Percentiles rank a stretch among this genome's conserved stretches.
phyloP scores from a whole-genome alignment of 2,113 vertebrate species.

The Steatornis caripensis region DNA sequence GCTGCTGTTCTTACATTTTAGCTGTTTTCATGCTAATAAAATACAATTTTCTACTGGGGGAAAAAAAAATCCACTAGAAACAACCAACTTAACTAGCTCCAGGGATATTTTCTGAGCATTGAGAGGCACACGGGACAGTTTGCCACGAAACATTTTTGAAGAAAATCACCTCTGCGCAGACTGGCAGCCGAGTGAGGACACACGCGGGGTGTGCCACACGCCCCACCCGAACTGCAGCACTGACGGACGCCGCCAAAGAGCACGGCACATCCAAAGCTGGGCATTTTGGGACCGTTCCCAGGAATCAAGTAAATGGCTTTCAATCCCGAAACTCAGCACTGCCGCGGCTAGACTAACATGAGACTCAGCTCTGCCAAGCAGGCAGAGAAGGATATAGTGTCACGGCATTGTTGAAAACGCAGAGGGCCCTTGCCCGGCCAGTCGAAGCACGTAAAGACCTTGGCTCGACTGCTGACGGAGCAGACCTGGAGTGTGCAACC shows the following conservation, averaged over 20 bases:
- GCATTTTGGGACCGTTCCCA: not conserved
- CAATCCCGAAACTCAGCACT: not conserved
- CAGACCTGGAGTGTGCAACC: not conserved
- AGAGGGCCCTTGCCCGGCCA: not conserved
- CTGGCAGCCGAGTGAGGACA: not conserved
- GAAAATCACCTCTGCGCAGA: not conserved
- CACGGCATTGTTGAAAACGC: not conserved
- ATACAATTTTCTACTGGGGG: not conserved
- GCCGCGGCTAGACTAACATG: not conserved
- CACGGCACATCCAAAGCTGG: fast-evolving
- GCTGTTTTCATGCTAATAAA: not conserved
- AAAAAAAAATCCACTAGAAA: not conserved
- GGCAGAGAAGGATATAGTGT: not conserved
- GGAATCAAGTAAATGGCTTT: not conserved
- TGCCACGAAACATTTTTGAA: not conserved
- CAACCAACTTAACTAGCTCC: not conserved
- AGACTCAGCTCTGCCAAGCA: not conserved
- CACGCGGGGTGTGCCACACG: not conserved
- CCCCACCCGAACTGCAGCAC: not conserved
- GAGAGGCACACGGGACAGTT: not conserved
- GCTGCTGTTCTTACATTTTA: not conserved
- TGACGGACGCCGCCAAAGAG: not conserved
- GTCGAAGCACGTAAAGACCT: not conserved
- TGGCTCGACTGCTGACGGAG: not conserved
- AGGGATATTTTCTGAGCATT: not conserved